These are phyloP conservation scores for Trichopria drosophilae DNA, from an alignment of 2,888 invertebrate genomes.

Conservation along the genomic window DNA sequence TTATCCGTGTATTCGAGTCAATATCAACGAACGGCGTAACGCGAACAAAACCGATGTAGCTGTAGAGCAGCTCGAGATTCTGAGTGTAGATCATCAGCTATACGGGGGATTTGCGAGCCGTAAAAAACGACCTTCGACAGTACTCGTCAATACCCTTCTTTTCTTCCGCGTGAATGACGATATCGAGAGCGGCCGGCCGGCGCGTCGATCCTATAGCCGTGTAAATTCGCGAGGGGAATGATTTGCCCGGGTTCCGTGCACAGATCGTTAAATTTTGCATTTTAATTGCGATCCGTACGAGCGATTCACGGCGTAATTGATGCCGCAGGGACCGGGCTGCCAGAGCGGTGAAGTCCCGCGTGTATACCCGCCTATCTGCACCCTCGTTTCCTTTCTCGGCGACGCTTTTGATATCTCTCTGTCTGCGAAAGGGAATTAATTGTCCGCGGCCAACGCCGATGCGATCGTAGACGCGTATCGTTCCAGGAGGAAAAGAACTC, in stretches of 20 bases:
- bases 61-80: too few species aligned
- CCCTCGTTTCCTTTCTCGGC: constrained; percentile 32
- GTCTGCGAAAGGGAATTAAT: constrained; percentile 39
- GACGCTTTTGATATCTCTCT: constrained; percentile 42
- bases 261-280: constrained; percentile 47
- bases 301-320: constrained; percentile 43
- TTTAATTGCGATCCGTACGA: constrained; percentile 46
- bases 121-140: too few species aligned
- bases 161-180: too few species aligned
- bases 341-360: constrained; percentile 9
- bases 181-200: too few species aligned
- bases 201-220: too few species aligned
- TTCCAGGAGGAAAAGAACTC: constrained; percentile 13
- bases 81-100: too few species aligned
- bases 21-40: too few species aligned
- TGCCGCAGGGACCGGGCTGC: constrained; percentile 42
- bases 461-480: too few species aligned
- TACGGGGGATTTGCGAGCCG: too few species aligned
- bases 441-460: constrained; percentile 43
- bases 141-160: too few species aligned
- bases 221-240: constrained; percentile 22
- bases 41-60: too few species aligned
- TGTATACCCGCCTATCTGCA: constrained; percentile 19
- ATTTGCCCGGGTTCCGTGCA: constrained; percentile 24
- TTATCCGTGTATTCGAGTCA: too few species aligned